A percentile compares a stretch with the other conserved stretches of the same genome.
These are phyloP conservation scores for Caenorhabditis zanzibari DNA, from an alignment of 2,888 invertebrate species.

Conservation along the genomic window DNA sequence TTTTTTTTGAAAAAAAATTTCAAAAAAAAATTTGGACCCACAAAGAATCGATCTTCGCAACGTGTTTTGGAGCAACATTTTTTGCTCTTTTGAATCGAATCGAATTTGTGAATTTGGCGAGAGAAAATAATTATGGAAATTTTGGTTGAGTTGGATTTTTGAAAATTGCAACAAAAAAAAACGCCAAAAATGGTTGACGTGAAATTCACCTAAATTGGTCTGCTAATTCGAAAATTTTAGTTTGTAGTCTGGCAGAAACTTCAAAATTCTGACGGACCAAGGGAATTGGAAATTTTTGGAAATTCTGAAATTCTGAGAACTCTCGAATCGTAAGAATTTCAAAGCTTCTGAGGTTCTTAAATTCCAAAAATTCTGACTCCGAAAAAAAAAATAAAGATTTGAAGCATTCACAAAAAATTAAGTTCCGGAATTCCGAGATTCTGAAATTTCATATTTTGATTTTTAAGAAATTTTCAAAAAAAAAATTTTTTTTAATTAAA, in stretches of 20 bases:
- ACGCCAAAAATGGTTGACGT: not conserved
- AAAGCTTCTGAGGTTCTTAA: not conserved
- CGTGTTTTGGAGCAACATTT: slow-evolving; percentile 21
- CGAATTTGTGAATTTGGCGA: not conserved
- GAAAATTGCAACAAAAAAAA: not conserved
- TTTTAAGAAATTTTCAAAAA: too few relatives aligned
- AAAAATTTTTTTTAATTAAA: too few relatives aligned
- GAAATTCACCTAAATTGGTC: not conserved
- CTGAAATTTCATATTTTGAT: too few relatives aligned
- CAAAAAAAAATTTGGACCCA: not conserved
- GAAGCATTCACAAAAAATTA: too few relatives aligned
- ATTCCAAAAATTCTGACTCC: not conserved
- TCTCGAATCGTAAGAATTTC: too few relatives aligned
- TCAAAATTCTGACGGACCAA: slow-evolving; percentile 5
- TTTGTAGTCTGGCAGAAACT: not conserved
- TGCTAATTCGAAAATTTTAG: not conserved
- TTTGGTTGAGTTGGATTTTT: not conserved
- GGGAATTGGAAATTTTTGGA: slow-evolving; percentile 6
- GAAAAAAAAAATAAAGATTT: not conserved
- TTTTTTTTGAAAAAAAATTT: not conserved
- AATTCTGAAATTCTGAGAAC: not conserved
- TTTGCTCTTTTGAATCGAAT: not conserved
- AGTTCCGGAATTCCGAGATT: too few relatives aligned
- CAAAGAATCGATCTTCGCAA: slow-evolving; percentile 16
- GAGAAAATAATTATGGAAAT: not conserved